These are phyloP conservation scores for Merops nubicus DNA, from an alignment of 2,113 vertebrate genomes.

Conservation along the genomic window DNA sequence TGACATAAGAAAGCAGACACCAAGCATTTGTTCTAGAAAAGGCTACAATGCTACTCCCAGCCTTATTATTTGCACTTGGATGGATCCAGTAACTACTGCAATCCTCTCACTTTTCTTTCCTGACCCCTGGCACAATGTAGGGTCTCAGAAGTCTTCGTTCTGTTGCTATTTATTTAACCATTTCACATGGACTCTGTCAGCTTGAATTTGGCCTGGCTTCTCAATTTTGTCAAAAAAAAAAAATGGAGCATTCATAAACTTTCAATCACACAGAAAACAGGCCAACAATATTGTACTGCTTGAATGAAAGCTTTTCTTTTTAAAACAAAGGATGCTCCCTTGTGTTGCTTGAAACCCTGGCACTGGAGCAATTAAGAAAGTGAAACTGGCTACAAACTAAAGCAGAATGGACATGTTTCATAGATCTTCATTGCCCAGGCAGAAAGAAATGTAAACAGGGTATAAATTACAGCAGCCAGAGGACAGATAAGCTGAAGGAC, in stretches of 20 bases:
- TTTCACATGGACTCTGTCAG: neutral
- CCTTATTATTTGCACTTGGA: neutral
- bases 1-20: neutral
- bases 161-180: neutral
- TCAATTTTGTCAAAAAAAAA: neutral
- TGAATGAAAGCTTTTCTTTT: conserved; percentile 2
- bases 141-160: neutral
- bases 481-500: conserved; percentile 60
- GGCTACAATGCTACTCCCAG: neutral
- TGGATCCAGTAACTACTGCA: neutral
- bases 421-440: conserved; percentile 51
- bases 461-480: conserved; percentile 51
- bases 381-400: conserved; percentile 39
- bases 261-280: neutral
- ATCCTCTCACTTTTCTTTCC: neutral
- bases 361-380: conserved; percentile 36
- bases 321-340: conserved; percentile 19
- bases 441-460: conserved; percentile 49
- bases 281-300: neutral
- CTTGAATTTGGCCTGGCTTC: neutral
- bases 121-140: neutral
- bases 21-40: neutral
- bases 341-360: neutral
- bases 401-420: conserved; percentile 54
- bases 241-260: neutral